phyloP scores from a whole-genome alignment of 2,888 invertebrate species.

The Idaea straminata region DNA sequence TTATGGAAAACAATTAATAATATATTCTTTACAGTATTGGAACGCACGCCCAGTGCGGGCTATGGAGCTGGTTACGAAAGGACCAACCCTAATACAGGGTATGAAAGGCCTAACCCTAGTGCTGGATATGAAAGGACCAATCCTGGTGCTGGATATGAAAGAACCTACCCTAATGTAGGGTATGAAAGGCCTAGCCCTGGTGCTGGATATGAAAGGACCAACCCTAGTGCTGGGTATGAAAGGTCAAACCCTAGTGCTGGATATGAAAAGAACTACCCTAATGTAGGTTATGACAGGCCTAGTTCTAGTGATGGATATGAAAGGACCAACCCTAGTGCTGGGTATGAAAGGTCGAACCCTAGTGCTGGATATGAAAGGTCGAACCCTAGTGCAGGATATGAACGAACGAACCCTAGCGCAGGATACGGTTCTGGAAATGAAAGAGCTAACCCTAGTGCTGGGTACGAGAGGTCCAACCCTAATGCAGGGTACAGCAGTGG shows the following conservation, averaged over 20 bases:
- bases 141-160: not conserved
- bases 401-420: not conserved
- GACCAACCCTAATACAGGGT: not conserved
- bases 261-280: not conserved
- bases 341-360: not conserved
- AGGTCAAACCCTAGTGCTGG: not conserved
- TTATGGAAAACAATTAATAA: not conserved
- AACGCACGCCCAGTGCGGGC: not conserved
- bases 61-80: not conserved
- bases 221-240: not conserved
- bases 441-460: not conserved
- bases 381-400: not conserved
- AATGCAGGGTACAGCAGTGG: not conserved
- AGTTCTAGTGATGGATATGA: not conserved
- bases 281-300: not conserved
- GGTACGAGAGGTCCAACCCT: not conserved
- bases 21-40: not conserved
- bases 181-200: not conserved
- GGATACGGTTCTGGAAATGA: not conserved
- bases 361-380: not conserved
- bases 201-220: not conserved
- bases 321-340: not conserved
- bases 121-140: not conserved
- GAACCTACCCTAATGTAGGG: not conserved
- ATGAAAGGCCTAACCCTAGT: not conserved